Evolutionary conservation across 2,797 vertebrate species (phyloP).

Genomic region (Hipposideros larvatus): DNA sequence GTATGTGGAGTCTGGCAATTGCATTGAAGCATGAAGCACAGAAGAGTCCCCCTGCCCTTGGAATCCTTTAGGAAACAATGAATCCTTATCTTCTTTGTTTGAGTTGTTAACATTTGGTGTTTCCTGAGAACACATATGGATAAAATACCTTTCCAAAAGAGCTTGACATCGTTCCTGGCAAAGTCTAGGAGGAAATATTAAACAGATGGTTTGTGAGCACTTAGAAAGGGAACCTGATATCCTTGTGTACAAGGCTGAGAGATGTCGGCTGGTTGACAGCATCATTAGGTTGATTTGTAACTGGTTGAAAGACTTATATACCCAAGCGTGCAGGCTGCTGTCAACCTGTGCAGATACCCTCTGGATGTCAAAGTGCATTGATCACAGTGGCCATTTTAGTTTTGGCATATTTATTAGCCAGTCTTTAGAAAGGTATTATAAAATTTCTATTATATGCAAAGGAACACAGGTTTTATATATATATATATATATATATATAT

Average conservation of each 20-base stretch:
- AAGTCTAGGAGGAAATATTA: conserved; percentile 74
- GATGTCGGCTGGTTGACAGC: conserved; percentile 56
- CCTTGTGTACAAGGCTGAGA: conserved; percentile 68
- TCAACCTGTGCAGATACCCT: conserved; percentile 17
- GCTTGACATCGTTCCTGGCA: conserved; percentile 70
- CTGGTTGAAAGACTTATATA: conserved; percentile 46
- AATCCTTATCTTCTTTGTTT: conserved; percentile 74
- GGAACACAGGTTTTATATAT: not conserved
- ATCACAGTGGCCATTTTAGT: conserved; percentile 47
- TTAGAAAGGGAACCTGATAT: conserved; percentile 79
- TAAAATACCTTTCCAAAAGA: conserved; percentile 70
- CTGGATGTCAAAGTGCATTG: conserved; percentile 61
- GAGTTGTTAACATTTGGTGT: conserved; percentile 73
- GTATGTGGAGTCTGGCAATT: conserved; percentile 44
- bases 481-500: not conserved
- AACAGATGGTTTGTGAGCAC: conserved; percentile 79
- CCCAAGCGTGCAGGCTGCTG: not conserved
- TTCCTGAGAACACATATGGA: conserved; percentile 74
- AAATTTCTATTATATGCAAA: conserved; percentile 64
- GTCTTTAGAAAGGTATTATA: conserved; percentile 59
- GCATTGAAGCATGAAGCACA: not conserved
- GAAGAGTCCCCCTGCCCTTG: not conserved
- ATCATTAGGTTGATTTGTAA: conserved; percentile 78
- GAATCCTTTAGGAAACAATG: conserved; percentile 61
- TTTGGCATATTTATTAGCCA: conserved; percentile 68